These are phyloP conservation scores for Cariama cristata DNA, from an alignment of 2,113 vertebrate genomes.

Conservation along the genomic window DNA sequence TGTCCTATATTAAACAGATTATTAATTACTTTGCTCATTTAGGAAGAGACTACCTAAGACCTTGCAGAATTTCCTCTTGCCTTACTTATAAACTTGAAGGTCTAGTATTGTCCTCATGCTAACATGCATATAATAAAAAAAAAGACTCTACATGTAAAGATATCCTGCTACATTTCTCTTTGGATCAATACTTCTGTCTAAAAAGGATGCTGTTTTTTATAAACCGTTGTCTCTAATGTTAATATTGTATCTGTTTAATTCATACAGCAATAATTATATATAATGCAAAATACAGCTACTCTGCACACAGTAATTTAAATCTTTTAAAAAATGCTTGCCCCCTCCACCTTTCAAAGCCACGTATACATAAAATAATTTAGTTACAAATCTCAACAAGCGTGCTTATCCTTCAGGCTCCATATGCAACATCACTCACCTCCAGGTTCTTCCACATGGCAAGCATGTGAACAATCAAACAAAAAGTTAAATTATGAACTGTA, in stretches of 20 bases:
- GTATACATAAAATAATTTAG: not conserved
- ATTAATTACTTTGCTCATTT: not conserved
- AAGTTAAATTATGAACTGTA: not conserved
- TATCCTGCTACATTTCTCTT: not conserved
- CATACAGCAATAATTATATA: not conserved
- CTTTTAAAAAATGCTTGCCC: not conserved
- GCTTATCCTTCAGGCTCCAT: not conserved
- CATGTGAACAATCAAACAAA: constrained; percentile 38
- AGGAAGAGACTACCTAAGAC: not conserved
- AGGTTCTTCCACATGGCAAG: constrained; percentile 68
- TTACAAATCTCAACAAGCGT: not conserved
- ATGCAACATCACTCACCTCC: constrained; percentile 70
- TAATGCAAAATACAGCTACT: not conserved
- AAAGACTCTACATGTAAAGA: not conserved
- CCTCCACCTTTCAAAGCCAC: not conserved
- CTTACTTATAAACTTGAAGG: not conserved
- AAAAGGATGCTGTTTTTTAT: not conserved
- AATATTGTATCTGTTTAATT: not conserved
- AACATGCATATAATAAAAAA: not conserved
- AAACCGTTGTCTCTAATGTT: not conserved
- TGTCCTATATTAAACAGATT: not conserved
- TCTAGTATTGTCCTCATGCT: not conserved
- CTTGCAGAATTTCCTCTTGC: not conserved
- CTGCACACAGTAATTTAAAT: not conserved
- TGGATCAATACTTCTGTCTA: not conserved